These are phyloP conservation scores for Tichodroma muraria DNA, from an alignment of 2,113 vertebrate species.

Conservation along the genomic window DNA sequence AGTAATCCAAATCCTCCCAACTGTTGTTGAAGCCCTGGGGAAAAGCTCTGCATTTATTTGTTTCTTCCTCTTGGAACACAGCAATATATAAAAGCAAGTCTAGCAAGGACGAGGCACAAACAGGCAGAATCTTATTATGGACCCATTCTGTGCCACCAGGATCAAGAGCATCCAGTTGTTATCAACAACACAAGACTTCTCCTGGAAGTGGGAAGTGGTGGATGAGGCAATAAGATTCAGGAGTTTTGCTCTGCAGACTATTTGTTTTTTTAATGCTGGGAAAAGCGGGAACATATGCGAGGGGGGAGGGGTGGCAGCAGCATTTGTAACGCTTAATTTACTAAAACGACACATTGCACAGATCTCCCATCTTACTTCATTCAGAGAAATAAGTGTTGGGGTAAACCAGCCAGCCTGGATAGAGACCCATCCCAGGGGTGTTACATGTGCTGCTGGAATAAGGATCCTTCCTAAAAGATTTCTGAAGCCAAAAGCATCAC, in stretches of 20 bases:
- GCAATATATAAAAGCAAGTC: neutral
- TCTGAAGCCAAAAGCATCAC: neutral
- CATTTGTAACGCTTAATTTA: conserved; percentile 42
- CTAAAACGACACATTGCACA: neutral
- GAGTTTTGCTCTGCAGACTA: neutral
- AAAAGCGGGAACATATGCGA: conserved; percentile 17
- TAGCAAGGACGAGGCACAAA: neutral
- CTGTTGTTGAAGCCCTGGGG: neutral
- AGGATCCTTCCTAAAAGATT: neutral
- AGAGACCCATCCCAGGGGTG: neutral
- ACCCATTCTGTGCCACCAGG: neutral
- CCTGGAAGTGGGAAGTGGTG: neutral
- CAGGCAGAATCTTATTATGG: neutral
- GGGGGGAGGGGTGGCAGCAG: conserved; percentile 27
- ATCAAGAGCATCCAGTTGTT: neutral
- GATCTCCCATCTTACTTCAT: neutral
- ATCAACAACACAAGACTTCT: neutral
- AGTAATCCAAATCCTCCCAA: conserved; percentile 39
- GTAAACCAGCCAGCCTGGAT: neutral
- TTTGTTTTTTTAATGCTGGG: neutral
- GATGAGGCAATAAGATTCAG: neutral
- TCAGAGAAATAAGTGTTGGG: neutral
- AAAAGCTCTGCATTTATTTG: neutral
- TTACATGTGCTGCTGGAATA: rapidly evolving
- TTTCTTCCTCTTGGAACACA: conserved; percentile 11